Evolutionary conservation across 2,797 vertebrate genomes (phyloP), one percentile per base, ranked within the genome.

Genomic region (Rhinophrynus dorsalis): DNA sequence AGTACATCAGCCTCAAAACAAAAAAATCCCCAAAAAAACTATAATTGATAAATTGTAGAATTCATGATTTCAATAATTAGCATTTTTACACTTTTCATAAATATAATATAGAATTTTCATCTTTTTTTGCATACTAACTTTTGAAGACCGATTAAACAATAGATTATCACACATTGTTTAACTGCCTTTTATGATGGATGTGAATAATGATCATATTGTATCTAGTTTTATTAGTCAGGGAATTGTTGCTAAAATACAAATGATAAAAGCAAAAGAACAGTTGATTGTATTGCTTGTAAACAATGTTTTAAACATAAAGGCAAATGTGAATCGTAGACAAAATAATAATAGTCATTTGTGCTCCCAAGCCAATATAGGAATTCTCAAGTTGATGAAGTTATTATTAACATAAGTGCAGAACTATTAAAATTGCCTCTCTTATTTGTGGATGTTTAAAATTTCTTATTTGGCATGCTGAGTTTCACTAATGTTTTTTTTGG

Each of bases 371-470:
- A 52, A 68, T 68, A 60, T 40, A 60, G 35, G 35, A 60, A 68
- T 40, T 60, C 56, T 68, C 56, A 38, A 69, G 51, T 33, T 71
- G 40, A 50, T 63, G 50, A 56, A 27, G 27, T 40, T 68, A 69
- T 52, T 54, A 42, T 50, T 61, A 60, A 30, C 47, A 13, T 40
- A 47, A 71, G 51, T 83, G 76, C 82, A 79, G 84, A 82, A 33
- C 68, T 73, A 50, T 81, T 83, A 79, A 74, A 77, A 84, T 86
- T 88, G 82, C 1, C 0, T 1, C 1, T 75, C 78, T 81, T 85
- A 79, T 85, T 82, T 85, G 61, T 81, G 82, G 81, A 85, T 77
- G 78, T 70, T 80, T 67, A 64, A 77, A 78, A 83, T 62, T 33
- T 59, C 74, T 50, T 85, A 79, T 79, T 80, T 87, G 81, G 78